Evolutionary conservation across 1,140 invertebrate species (phyloP), one percentile per base, ranked within the genome.

Genomic region (Saxidomus purpurata): DNA sequence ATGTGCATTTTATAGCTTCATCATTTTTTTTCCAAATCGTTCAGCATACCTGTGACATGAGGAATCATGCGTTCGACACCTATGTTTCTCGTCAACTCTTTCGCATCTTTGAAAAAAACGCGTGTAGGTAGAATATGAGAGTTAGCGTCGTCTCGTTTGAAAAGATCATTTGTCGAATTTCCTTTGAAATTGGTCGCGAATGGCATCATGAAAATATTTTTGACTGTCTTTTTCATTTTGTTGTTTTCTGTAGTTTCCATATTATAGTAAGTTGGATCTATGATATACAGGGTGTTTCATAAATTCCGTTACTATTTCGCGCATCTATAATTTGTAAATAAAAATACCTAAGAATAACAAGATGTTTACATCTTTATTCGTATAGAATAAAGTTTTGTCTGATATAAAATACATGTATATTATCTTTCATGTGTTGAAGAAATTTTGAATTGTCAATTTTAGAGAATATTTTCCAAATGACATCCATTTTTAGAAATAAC

Each of bases 51-150:
- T 43, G 74, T 77, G 6, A 77, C 36, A 25, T 31, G 43, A 11
- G 74, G 74, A 11, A 77, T 47, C 74, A 77, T 77, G 15, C 34
- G 3, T 19, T 77, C 40, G 19, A 47, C 34, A 40, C 74, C 40
- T 19, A 77, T 77, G 40, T 47, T 13, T 77, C 40, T 38, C 4
- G 74, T 77, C 25, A 77, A 34, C 17, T 36, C 74, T 43, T 47
- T 77, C 6, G 74, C 74, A 43, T 77, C 74, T 77, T 77, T 77
- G 40, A 77, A 77, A 43, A 31, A 77, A 6, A 77, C 74, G 13
- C 25, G 3, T 13, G 74, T 77, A 2, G 74, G 38, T 38, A 77
- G 8, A 1, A 47, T n/a, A 47, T 43, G 38, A 17, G 74, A 15
- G 74, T 77, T 77, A 11, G 74, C 40, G 17, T 43, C 74, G 40